Conservation (phyloP, 2,113 vertebrate genomes). For the Brachionichthys hirsutus region DNA sequence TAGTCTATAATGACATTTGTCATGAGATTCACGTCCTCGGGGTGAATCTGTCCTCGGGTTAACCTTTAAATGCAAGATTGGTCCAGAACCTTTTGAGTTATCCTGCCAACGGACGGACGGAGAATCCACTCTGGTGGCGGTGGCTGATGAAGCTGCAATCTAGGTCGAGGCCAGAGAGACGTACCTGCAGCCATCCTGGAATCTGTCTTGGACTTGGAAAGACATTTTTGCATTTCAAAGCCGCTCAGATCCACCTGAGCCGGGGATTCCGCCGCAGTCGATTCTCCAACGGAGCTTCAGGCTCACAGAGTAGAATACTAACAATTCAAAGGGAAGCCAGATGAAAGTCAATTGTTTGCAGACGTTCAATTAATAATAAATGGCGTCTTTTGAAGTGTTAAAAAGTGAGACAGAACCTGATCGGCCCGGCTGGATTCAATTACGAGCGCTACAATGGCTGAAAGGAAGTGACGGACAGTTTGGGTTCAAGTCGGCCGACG, state of each 20-base stretch:
- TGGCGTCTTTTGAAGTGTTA: constrained; percentile 70
- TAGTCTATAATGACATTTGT: too few relatives aligned
- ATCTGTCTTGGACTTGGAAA: background rate
- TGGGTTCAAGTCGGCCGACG: constrained; percentile 21
- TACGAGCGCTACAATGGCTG: constrained; percentile 59
- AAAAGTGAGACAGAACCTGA: constrained; percentile 73
- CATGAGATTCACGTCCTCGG: too few relatives aligned
- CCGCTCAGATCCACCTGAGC: background rate
- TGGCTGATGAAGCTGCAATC: too few relatives aligned
- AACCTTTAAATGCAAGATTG: too few relatives aligned
- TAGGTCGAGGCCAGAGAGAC: too few relatives aligned
- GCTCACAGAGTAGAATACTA: constrained; percentile 19
- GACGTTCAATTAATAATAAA: constrained; percentile 72
- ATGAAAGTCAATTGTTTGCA: constrained; percentile 74
- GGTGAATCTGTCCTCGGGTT: too few relatives aligned
- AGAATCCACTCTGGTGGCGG: too few relatives aligned
- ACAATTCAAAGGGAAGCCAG: constrained; percentile 43
- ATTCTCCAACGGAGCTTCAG: constrained; percentile 17
- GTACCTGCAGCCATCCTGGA: constrained; percentile 14
- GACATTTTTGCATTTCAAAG: constrained; percentile 40
- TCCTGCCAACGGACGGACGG: too few relatives aligned
- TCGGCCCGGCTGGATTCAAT: constrained; percentile 64
- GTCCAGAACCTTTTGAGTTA: too few relatives aligned
- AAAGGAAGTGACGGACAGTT: constrained; percentile 52
- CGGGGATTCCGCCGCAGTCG: constrained; percentile 1